phyloP scores from a whole-genome alignment of 2,113 vertebrate genomes.

The Urocitellus parryii region DNA sequence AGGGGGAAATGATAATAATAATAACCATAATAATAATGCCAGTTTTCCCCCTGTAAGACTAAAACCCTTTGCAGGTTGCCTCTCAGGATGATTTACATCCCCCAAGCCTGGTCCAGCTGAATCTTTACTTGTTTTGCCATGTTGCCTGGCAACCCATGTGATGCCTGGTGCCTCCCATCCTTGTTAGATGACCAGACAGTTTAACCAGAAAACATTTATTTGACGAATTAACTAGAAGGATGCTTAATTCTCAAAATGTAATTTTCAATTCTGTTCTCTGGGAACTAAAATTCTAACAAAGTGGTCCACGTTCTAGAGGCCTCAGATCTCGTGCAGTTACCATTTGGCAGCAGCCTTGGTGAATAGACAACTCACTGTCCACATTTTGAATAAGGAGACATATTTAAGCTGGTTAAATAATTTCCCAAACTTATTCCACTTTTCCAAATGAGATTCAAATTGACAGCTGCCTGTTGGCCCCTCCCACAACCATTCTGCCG shows the following conservation, averaged over 20 bases:
- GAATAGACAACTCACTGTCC: not conserved
- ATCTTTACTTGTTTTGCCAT: not conserved
- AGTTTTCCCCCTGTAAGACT: not conserved
- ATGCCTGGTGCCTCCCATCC: not conserved
- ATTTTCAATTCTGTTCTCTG: not conserved
- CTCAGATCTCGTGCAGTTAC: not conserved
- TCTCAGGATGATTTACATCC: not conserved
- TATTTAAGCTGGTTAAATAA: not conserved
- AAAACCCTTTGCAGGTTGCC: not conserved
- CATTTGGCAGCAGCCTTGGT: not conserved
- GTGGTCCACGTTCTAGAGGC: not conserved
- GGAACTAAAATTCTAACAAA: constrained; percentile 17
- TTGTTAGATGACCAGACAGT: not conserved
- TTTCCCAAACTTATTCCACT: not conserved
- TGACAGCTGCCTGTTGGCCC: not conserved
- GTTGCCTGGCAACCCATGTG: constrained; percentile 6
- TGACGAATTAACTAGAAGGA: not conserved
- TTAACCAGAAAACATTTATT: constrained; percentile 10
- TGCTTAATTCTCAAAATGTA: not conserved
- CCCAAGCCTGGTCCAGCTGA: not conserved
- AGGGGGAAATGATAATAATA: not conserved
- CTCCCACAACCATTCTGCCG: not conserved
- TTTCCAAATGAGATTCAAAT: not conserved
- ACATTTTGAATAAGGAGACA: constrained; percentile 10
- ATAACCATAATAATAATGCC: not conserved